phyloP scores from a whole-genome alignment of 1,140 invertebrate species.

The Asbolus verrucosus region DNA sequence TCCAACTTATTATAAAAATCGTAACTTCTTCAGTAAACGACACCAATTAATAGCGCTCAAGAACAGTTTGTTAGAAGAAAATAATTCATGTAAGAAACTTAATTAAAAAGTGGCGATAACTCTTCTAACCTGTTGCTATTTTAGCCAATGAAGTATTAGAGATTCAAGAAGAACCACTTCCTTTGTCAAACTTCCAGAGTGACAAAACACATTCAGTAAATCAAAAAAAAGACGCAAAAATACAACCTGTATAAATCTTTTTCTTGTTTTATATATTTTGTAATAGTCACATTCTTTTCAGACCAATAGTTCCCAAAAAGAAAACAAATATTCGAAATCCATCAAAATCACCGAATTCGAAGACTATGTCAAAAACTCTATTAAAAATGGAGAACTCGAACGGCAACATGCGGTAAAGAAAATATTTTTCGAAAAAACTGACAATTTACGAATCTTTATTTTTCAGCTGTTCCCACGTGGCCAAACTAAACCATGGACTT shows the following conservation, averaged over 20 bases:
- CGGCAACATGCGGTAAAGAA: conserved; percentile 40
- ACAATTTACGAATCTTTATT: conserved; percentile 24
- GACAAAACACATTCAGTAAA: background rate
- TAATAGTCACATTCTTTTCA: no score
- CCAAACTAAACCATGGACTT: conserved; percentile 49
- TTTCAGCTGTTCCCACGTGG: conserved; percentile 57
- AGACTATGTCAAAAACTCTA: conserved; percentile 42
- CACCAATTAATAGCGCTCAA: background rate
- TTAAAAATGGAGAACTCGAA: conserved; percentile 47
- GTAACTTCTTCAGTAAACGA: background rate
- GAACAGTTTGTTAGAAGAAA: background rate
- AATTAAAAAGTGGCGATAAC: background rate
- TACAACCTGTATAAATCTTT: background rate
- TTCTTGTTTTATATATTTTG: conserved; percentile 4
- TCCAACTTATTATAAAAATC: no score
- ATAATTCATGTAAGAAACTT: no score
- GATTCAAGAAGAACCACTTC: background rate
- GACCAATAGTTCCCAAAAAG: background rate
- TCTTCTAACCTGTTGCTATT: background rate
- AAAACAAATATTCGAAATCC: conserved; percentile 30
- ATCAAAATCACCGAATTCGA: conserved; percentile 49
- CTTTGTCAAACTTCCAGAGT: background rate
- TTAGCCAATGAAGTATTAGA: conserved; percentile 4
- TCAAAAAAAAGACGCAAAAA: background rate
- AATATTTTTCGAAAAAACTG: background rate